Conservation (phyloP, 2,113 vertebrate genomes). For the Mormyrus lacerda region DNA sequence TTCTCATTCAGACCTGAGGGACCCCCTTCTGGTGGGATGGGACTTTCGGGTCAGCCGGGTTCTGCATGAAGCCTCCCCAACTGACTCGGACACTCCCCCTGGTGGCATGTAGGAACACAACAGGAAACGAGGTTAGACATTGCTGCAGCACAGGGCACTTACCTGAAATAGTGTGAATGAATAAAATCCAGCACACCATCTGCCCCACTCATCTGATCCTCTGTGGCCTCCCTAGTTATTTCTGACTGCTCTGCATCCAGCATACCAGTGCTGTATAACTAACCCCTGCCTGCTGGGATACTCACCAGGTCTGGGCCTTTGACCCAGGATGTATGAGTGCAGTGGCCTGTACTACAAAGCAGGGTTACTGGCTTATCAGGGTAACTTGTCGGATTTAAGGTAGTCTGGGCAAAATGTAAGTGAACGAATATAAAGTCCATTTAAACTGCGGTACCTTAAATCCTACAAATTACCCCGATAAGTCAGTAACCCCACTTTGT, state of each 20-base stretch:
- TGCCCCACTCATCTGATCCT: neutral
- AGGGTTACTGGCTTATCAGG: no score
- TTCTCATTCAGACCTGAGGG: slow-evolving; percentile 35
- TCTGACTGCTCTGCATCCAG: neutral
- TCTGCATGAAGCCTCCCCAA: slow-evolving; percentile 11
- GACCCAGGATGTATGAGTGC: slow-evolving; percentile 32
- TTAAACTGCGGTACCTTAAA: no score
- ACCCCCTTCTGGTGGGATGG: slow-evolving; percentile 23
- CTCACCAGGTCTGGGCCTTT: slow-evolving; percentile 30
- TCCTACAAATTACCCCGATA: no score
- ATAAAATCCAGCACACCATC: neutral
- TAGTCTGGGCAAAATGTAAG: no score
- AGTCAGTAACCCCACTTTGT: no score
- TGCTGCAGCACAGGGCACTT: neutral
- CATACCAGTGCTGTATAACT: neutral
- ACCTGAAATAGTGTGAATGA: neutral
- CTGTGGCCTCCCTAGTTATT: neutral
- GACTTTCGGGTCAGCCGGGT: slow-evolving; percentile 12
- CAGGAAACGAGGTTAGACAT: neutral
- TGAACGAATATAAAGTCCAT: no score
- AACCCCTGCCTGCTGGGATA: neutral
- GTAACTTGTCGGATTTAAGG: no score
- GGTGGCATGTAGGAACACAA: neutral
- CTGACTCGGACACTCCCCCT: slow-evolving; percentile 23
- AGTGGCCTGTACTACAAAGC: no score